Evolutionary conservation across 2,113 vertebrate species (phyloP).

Genomic region (Zapornia atra): DNA sequence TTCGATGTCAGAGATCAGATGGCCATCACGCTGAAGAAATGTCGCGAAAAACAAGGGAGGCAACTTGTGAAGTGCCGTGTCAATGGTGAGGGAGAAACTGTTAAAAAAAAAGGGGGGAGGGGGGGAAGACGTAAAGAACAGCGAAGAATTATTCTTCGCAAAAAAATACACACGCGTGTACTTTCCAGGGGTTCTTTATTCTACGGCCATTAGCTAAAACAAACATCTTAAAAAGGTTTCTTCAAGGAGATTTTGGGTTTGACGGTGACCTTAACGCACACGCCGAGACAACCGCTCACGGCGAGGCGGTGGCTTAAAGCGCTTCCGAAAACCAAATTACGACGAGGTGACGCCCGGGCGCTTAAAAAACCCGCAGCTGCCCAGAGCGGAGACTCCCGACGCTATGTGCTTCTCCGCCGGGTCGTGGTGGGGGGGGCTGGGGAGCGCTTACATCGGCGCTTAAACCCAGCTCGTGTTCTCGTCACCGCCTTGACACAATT

Average conservation of each 20-base stretch:
- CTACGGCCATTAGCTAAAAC: background rate
- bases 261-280: background rate
- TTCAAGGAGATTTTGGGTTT: background rate
- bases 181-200: background rate
- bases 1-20: background rate
- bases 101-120: no score
- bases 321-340: background rate
- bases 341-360: background rate
- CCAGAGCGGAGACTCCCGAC: background rate
- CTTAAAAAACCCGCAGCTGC: background rate
- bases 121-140: background rate
- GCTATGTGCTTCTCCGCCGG: background rate
- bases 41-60: background rate
- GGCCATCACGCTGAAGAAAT: background rate
- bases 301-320: background rate
- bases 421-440: background rate
- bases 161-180: fast-evolving
- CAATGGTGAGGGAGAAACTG: fast-evolving
- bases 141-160: background rate
- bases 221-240: background rate
- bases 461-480: background rate
- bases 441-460: background rate
- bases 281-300: background rate
- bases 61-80: background rate
- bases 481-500: fast-evolving